Evolutionary conservation across 2,113 vertebrate species (phyloP), one percentile per base, ranked within the genome.

Genomic region (Lycocorax pyrrhopterus): DNA sequence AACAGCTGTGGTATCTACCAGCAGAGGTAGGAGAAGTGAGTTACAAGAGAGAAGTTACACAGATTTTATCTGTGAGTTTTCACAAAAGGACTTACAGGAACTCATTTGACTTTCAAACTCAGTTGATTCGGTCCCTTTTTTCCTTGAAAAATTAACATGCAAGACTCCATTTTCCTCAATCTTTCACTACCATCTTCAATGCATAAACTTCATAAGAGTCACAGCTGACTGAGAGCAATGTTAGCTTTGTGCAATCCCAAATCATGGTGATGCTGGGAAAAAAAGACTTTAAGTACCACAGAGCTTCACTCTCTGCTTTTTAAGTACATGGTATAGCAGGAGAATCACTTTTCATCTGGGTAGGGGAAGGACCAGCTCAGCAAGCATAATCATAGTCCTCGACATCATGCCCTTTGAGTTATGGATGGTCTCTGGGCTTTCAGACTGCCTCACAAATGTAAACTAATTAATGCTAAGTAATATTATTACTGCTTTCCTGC

Each of bases 401-500:
- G 5, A 8, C 11, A 0, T 75, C 27, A 1, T 27, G 82, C 51
- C 78, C 82, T 72, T 85, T 77, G 68, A 87, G 80, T 87, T 82
- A 73, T 12, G 39, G 68, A 80, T 71, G 59, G 51, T 91, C 56
- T 86, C 82, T 75, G 87, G 56, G 72, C 77, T 93, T 90, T 83
- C 89, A 83, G 80, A n/a, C 46, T 74, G 67, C 87, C 84, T 95
- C 80, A 39, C 41, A 78, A 86, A 89, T 44, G 55, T 92, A 60
- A 93, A 87, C 64, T 84, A 84, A 94, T 95, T 93, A 78, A 87
- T n/a, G 73, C 73, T 69, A 89, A 77, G 67, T 91, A 81, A 84
- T 90, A 73, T 73, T 73, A 74, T 93, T 90, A 90, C 33, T 76
- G 73, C 84, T 96, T 78, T 95, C 74, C 89, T 90, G 94, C 77